Evolutionary conservation across 2,888 invertebrate species (phyloP).

Genomic region (Drosophila mayaguana): DNA sequence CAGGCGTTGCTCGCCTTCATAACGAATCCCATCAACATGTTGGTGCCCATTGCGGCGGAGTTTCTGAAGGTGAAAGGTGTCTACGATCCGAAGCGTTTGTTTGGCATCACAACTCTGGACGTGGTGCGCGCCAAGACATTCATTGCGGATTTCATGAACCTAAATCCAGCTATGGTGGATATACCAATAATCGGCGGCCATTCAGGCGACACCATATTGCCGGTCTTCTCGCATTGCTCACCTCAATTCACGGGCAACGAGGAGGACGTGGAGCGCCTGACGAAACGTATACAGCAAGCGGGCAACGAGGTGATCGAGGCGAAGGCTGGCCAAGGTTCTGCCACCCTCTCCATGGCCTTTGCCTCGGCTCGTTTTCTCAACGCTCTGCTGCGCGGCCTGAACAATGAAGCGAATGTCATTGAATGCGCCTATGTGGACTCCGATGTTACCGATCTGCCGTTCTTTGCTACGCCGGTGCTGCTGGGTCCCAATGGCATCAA

Average conservation of each 20-base stretch:
- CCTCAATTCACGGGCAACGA: constrained; percentile 91
- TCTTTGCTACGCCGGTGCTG: constrained; percentile 95
- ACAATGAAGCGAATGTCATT: constrained; percentile 89
- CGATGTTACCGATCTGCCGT: constrained; percentile 92
- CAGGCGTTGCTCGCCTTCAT: constrained; percentile 96
- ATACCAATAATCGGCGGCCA: constrained; percentile 99
- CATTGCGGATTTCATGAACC: constrained; percentile 93
- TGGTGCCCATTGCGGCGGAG: constrained; percentile 97
- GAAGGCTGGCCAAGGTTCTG: constrained; percentile 98
- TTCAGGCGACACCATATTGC: constrained; percentile 97
- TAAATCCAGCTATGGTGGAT: constrained; percentile 92
- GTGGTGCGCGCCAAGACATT: constrained; percentile 97
- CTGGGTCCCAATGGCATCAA: constrained; percentile 91
- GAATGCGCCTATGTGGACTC: constrained; percentile 96
- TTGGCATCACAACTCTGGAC: constrained; percentile 98
- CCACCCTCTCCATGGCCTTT: constrained; percentile 98
- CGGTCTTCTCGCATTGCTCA: constrained; percentile 94
- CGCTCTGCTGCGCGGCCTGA: constrained; percentile 92
- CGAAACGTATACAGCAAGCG: constrained; percentile 95
- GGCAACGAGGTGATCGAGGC: constrained; percentile 95
- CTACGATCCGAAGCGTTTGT: constrained; percentile 94
- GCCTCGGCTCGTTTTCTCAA: constrained; percentile 95
- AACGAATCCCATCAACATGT: constrained; percentile 98
- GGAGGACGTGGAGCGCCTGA: constrained; percentile 90
- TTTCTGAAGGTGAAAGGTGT: constrained; percentile 91